A percentile compares a stretch with the other conserved stretches of the same genome.
These are phyloP conservation scores for Galeopsomyia nigrocyanea DNA, from an alignment of 2,888 invertebrate genomes.

Conservation along the genomic window DNA sequence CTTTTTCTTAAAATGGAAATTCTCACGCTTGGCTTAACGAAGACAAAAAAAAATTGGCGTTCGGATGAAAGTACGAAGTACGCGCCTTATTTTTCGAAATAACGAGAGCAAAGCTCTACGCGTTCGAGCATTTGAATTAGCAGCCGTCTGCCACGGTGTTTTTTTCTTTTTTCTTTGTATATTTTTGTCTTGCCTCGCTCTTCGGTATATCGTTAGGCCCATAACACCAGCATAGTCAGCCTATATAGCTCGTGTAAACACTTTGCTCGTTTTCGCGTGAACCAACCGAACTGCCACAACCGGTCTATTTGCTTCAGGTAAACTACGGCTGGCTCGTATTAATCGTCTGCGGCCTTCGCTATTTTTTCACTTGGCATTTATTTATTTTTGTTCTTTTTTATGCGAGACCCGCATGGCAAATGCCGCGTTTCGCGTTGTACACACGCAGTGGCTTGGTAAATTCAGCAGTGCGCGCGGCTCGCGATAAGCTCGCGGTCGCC, in stretches of 20 bases:
- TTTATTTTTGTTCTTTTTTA: too few relatives aligned
- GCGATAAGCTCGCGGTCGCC: too few relatives aligned
- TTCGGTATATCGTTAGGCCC: too few relatives aligned
- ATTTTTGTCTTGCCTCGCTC: neutral
- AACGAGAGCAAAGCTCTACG: neutral
- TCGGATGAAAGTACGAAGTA: too few relatives aligned
- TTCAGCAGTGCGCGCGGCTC: too few relatives aligned
- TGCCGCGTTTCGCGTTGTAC: too few relatives aligned
- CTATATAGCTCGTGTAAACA: too few relatives aligned
- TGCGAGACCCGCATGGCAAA: too few relatives aligned
- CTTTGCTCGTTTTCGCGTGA: too few relatives aligned
- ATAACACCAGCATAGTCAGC: too few relatives aligned
- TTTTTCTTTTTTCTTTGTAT: neutral
- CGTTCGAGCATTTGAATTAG: conserved; percentile 20
- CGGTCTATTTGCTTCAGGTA: conserved; percentile 20
- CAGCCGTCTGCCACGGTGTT: neutral
- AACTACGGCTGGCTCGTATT: conserved; percentile 32
- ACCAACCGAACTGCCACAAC: neutral
- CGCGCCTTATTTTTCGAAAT: too few relatives aligned
- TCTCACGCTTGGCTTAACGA: conserved; percentile 3
- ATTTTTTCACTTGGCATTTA: neutral
- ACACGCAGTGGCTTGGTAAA: too few relatives aligned
- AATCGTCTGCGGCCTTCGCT: conserved; percentile 24
- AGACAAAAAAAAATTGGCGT: conserved; percentile 20
- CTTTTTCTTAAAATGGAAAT: neutral